A percentile compares a stretch with the other conserved stretches of the same genome.
phyloP scores from a whole-genome alignment of 2,113 vertebrate species.

The Anoplopoma fimbria region DNA sequence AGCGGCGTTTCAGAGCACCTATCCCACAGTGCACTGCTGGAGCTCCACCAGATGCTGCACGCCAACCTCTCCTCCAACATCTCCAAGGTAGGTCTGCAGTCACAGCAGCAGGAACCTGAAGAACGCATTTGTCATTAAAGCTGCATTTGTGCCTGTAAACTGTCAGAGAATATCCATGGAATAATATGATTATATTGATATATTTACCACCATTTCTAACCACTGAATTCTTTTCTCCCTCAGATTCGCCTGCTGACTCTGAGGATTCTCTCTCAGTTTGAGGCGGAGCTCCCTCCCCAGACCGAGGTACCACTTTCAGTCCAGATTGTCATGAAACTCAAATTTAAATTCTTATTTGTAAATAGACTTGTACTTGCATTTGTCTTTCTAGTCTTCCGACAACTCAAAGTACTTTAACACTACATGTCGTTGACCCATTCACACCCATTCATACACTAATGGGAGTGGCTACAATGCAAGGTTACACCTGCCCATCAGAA shows the following conservation, averaged over 20 bases:
- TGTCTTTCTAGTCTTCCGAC: no score
- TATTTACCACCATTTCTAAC: not conserved
- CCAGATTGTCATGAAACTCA: not conserved
- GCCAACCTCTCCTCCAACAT: slow-evolving; percentile 91
- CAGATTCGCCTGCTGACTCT: slow-evolving; percentile 93
- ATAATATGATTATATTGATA: not conserved
- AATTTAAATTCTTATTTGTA: no score
- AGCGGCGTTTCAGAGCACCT: slow-evolving; percentile 88
- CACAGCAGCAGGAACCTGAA: not conserved
- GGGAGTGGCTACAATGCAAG: no score
- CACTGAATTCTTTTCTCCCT: not conserved
- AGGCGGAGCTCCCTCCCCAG: slow-evolving; percentile 79
- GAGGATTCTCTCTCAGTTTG: slow-evolving; percentile 93
- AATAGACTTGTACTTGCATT: no score
- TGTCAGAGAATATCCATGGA: not conserved
- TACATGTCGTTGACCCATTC: no score
- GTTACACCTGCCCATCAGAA: no score
- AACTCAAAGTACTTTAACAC: no score
- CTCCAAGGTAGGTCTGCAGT: slow-evolving; percentile 85
- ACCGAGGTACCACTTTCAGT: slow-evolving; percentile 83
- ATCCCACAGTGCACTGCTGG: slow-evolving; percentile 86
- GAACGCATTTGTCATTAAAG: not conserved
- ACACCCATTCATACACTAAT: no score
- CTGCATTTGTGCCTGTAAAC: not conserved
- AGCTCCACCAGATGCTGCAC: slow-evolving; percentile 87